Evolutionary conservation across 2,113 vertebrate species (phyloP).

Genomic region (Setophaga coronata): DNA sequence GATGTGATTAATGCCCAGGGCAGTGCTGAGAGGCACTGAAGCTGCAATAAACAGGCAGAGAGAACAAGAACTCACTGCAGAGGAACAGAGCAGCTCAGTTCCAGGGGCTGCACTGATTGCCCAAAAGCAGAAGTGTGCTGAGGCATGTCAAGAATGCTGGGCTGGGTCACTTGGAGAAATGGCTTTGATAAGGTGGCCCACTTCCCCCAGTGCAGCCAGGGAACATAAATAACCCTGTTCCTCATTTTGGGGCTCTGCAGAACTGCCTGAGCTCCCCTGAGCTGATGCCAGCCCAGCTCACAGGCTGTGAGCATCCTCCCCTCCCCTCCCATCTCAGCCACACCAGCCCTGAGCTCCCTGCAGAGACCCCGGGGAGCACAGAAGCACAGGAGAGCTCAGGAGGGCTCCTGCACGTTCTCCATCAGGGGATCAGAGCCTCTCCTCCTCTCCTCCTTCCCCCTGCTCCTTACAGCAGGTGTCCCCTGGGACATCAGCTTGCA

Average conservation of each 20-base stretch:
- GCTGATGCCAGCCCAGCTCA: background rate
- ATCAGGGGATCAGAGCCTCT: background rate
- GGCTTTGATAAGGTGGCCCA: background rate
- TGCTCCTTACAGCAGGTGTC: background rate
- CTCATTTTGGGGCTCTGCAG: background rate
- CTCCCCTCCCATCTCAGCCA: background rate
- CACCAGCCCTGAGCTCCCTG: background rate
- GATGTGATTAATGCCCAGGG: background rate
- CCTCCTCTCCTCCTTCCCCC: background rate
- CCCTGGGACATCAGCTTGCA: background rate
- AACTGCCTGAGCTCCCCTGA: background rate
- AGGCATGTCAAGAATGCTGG: background rate
- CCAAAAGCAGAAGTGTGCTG: background rate
- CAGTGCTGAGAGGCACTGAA: background rate
- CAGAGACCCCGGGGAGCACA: background rate
- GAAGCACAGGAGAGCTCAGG: background rate
- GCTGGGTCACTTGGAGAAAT: background rate
- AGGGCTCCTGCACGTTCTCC: background rate
- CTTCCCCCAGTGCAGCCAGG: background rate
- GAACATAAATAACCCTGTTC: background rate
- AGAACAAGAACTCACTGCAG: accelerated
- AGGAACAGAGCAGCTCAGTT: background rate
- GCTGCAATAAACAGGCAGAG: background rate
- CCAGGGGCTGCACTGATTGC: background rate
- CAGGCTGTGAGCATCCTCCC: background rate